Evolutionary conservation across 1,140 invertebrate species (phyloP).

Genomic region (Rhyacophila brunnea): DNA sequence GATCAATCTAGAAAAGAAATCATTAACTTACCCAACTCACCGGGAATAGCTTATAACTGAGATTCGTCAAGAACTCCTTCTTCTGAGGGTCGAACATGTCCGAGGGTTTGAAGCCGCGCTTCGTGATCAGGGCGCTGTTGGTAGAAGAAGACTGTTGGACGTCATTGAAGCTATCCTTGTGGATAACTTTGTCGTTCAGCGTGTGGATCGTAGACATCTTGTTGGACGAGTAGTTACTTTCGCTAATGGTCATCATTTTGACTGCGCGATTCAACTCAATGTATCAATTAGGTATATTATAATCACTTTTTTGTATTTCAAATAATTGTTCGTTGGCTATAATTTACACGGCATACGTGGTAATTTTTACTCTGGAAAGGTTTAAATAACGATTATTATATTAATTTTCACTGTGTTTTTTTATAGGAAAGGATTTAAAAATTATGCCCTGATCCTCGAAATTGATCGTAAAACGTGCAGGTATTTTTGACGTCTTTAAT

Average conservation of each 20-base stretch:
- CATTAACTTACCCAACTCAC: slow-evolving; percentile 69
- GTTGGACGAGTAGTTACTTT: slow-evolving; percentile 53
- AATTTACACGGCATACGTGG: too few relatives aligned
- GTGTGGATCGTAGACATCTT: slow-evolving; percentile 52
- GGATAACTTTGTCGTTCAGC: slow-evolving; percentile 52
- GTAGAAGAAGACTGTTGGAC: slow-evolving; percentile 47
- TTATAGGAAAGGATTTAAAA: too few relatives aligned
- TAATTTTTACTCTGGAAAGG: too few relatives aligned
- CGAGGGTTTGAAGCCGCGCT: slow-evolving; percentile 78
- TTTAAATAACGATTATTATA: too few relatives aligned
- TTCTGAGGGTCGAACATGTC: slow-evolving; percentile 79
- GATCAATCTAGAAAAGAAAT: slow-evolving; percentile 1
- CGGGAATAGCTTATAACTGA: slow-evolving; percentile 77
- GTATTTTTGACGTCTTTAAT: too few relatives aligned
- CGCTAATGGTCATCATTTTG: slow-evolving; percentile 55
- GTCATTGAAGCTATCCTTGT: slow-evolving; percentile 50
- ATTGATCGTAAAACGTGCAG: too few relatives aligned
- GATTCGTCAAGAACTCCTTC: slow-evolving; percentile 72
- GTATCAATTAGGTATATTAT: too few relatives aligned
- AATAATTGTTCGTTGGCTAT: too few relatives aligned
- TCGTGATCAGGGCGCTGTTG: slow-evolving; percentile 52
- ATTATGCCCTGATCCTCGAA: too few relatives aligned
- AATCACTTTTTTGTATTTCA: too few relatives aligned
- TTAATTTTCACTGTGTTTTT: too few relatives aligned
- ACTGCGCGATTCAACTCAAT: neutral